phyloP scores from a whole-genome alignment of 2,113 vertebrate genomes.

The Crypturellus undulatus region DNA sequence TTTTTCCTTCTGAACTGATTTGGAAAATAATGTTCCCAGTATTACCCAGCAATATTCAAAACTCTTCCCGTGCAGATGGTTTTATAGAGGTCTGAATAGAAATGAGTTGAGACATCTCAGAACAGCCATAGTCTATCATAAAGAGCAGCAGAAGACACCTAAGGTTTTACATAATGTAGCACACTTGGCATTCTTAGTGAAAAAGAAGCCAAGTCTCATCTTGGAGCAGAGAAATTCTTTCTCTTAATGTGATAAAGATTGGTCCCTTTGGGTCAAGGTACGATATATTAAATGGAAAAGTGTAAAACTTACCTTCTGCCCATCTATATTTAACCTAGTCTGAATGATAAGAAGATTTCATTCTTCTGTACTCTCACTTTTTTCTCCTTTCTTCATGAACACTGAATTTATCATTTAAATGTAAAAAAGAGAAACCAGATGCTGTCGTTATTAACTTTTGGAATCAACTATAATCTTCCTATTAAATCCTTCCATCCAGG shows the following conservation, averaged over 20 bases:
- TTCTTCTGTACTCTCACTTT: constrained; percentile 51
- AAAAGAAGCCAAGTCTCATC: constrained; percentile 25
- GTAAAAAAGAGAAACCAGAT: constrained; percentile 85
- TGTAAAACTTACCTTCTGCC: constrained; percentile 67
- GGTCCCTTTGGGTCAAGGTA: constrained; percentile 57
- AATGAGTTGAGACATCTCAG: constrained; percentile 69
- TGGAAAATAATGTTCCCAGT: constrained; percentile 45
- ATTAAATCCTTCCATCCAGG: constrained; percentile 85
- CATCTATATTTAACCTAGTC: constrained; percentile 63
- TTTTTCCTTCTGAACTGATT: constrained; percentile 27
- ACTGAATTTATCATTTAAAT: constrained; percentile 78
- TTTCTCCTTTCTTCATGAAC: constrained; percentile 48
- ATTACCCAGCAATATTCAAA: constrained; percentile 67
- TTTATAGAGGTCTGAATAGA: constrained; percentile 61
- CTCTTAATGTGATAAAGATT: constrained; percentile 67
- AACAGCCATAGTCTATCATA: constrained; percentile 67
- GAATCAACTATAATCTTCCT: constrained; percentile 84
- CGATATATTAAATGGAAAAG: constrained; percentile 49
- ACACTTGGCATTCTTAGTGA: constrained; percentile 50
- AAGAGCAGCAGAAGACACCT: constrained; percentile 21
- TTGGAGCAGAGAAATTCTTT: constrained; percentile 19
- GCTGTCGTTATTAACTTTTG: constrained; percentile 85
- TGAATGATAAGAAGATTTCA: constrained; percentile 67
- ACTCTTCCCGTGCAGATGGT: constrained; percentile 43
- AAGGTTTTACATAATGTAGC: constrained; percentile 50